Evolutionary conservation across 2,888 invertebrate genomes (phyloP).

Genomic region (Trisateles emortualis): DNA sequence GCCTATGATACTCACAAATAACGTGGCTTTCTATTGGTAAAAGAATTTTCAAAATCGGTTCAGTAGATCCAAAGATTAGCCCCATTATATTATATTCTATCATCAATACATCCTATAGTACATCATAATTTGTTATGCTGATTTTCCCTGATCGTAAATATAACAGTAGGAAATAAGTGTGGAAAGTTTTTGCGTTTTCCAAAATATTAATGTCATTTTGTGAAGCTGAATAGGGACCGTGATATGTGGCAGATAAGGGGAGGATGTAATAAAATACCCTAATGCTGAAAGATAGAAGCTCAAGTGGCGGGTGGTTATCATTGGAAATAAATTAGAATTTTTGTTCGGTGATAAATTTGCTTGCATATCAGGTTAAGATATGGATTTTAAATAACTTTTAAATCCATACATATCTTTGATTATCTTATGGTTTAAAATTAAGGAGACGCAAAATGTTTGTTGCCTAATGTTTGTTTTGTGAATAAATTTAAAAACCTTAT

Average conservation of each 20-base stretch:
- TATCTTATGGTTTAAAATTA: too few relatives aligned
- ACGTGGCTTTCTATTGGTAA: too few relatives aligned
- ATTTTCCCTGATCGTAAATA: conserved; percentile 36
- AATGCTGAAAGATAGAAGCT: neutral
- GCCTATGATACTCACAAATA: too few relatives aligned
- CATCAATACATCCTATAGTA: conserved; percentile 41
- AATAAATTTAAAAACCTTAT: too few relatives aligned
- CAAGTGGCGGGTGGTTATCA: neutral
- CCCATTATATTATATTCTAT: too few relatives aligned
- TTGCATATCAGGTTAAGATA: neutral
- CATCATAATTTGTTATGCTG: conserved; percentile 27
- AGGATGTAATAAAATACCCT: conserved; percentile 4
- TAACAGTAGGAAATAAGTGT: conserved; percentile 11
- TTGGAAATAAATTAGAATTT: neutral
- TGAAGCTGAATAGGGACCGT: conserved; percentile 1
- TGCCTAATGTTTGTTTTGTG: too few relatives aligned
- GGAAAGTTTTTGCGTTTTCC: conserved; percentile 20
- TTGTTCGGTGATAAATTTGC: neutral
- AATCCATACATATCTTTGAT: too few relatives aligned
- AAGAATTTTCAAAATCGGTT: too few relatives aligned
- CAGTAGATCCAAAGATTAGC: too few relatives aligned
- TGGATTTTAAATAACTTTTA: neutral
- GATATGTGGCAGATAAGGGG: conserved; percentile 8
- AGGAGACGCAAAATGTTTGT: too few relatives aligned
- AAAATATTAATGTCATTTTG: conserved; percentile 15